Conservation (phyloP, 2,888 invertebrate genomes). For the Tiliacea citrago region DNA sequence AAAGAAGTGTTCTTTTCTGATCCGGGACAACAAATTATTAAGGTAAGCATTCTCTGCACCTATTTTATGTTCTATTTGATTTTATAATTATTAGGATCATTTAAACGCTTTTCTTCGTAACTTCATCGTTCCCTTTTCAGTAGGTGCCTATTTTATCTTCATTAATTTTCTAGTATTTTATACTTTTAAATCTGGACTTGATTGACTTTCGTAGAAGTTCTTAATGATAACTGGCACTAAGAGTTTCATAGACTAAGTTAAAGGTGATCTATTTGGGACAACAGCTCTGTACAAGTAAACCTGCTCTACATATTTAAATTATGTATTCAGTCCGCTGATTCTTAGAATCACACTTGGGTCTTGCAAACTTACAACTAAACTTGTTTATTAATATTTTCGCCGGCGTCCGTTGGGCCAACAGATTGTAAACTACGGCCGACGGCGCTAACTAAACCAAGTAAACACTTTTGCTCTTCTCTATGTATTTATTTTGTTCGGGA, state of each 20-base stretch:
- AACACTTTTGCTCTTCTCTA: conserved; percentile 30
- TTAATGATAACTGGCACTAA: conserved; percentile 53
- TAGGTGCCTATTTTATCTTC: conserved; percentile 19
- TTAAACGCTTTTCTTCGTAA: conserved; percentile 11
- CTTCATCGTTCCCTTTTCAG: neutral
- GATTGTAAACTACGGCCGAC: conserved; percentile 28
- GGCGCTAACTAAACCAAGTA: conserved; percentile 9
- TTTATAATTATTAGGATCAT: conserved; percentile 13
- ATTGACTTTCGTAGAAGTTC: conserved; percentile 42
- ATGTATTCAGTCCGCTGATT: conserved; percentile 42
- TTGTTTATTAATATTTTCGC: conserved; percentile 40
- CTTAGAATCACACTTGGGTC: conserved; percentile 26
- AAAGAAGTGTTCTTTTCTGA: conserved; percentile 87
- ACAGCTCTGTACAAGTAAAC: conserved; percentile 32
- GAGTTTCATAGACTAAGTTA: conserved; percentile 32
- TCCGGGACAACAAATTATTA: conserved; percentile 86
- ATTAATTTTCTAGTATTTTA: conserved; percentile 40
- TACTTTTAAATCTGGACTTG: conserved; percentile 22
- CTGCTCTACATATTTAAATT: conserved; percentile 34
- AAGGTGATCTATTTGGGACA: conserved; percentile 43
- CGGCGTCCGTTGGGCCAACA: conserved; percentile 36
- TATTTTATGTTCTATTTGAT: neutral
- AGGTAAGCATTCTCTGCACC: conserved; percentile 73
- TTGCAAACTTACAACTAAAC: conserved; percentile 28
- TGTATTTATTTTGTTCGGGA: conserved; percentile 18